Evolutionary conservation across 2,113 vertebrate genomes (phyloP).

Genomic region (Ochotona princeps): DNA sequence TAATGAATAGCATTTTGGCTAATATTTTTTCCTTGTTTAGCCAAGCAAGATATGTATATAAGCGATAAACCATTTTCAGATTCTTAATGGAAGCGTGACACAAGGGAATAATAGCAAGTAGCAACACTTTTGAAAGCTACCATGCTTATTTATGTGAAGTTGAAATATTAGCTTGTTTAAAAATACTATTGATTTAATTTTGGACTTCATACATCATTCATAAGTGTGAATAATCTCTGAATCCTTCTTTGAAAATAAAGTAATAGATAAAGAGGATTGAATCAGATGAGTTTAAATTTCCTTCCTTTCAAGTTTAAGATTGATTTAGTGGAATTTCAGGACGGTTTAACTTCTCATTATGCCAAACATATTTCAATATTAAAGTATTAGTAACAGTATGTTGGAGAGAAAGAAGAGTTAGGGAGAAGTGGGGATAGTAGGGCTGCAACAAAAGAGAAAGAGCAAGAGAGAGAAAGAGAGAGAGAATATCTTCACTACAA

Average conservation of each 20-base stretch:
- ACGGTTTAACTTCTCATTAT: not conserved
- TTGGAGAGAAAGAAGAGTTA: not conserved
- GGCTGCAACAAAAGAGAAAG: not conserved
- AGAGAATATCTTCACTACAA: no score
- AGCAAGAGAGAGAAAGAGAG: not conserved
- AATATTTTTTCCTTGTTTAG: no score
- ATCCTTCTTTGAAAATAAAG: not conserved
- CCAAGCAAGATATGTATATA: no score
- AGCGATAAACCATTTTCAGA: not conserved
- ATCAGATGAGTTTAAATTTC: not conserved
- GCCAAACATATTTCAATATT: not conserved
- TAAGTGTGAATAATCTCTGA: not conserved
- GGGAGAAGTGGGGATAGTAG: not conserved
- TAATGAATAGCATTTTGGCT: no score
- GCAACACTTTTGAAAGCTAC: no score
- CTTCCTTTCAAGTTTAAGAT: not conserved
- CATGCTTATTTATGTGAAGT: no score
- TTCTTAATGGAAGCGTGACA: no score
- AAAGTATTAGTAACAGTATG: not conserved
- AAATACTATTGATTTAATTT: no score
- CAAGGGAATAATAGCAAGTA: no score
- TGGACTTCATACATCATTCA: no score
- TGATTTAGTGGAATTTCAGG: not conserved
- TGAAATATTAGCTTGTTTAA: no score
- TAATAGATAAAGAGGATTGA: not conserved